A percentile compares a stretch with the other conserved stretches of the same genome.
Conservation (phyloP, 1,140 invertebrate genomes). For the Scylla paramamosain region DNA sequence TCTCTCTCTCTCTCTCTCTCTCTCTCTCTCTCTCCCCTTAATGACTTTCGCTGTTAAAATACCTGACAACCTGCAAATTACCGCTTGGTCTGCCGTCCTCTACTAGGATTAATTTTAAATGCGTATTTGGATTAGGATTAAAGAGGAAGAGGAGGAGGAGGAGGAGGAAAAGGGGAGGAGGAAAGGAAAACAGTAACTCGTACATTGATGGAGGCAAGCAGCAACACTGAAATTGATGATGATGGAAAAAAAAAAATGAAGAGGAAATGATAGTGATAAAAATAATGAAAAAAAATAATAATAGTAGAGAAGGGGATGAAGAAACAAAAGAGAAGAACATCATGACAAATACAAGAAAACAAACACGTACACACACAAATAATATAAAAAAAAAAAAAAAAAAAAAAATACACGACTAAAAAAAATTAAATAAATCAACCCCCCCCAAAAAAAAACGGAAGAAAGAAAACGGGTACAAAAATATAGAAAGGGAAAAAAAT, state of each 20-base stretch:
- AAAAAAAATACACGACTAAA: too few species aligned
- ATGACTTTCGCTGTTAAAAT: background rate
- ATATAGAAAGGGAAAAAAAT: too few species aligned
- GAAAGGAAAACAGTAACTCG: background rate
- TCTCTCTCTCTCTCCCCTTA: background rate
- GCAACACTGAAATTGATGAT: background rate
- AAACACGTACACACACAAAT: too few species aligned
- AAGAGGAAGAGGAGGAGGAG: background rate
- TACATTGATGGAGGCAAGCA: too few species aligned
- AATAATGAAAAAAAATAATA: too few species aligned
- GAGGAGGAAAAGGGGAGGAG: background rate
- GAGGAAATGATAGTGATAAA: too few species aligned
- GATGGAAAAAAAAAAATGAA: background rate
- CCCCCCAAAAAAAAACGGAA: too few species aligned
- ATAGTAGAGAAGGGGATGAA: background rate
- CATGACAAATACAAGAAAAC: too few species aligned
- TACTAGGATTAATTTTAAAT: background rate
- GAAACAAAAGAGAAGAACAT: background rate
- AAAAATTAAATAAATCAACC: too few species aligned
- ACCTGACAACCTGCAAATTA: background rate
- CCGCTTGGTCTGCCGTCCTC: background rate
- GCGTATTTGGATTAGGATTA: background rate
- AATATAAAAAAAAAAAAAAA: too few species aligned
- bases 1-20: conserved; percentile 16
- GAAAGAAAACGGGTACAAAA: too few species aligned